Conservation (phyloP, 2,113 vertebrate species). For the Pterophyllum scalare region DNA sequence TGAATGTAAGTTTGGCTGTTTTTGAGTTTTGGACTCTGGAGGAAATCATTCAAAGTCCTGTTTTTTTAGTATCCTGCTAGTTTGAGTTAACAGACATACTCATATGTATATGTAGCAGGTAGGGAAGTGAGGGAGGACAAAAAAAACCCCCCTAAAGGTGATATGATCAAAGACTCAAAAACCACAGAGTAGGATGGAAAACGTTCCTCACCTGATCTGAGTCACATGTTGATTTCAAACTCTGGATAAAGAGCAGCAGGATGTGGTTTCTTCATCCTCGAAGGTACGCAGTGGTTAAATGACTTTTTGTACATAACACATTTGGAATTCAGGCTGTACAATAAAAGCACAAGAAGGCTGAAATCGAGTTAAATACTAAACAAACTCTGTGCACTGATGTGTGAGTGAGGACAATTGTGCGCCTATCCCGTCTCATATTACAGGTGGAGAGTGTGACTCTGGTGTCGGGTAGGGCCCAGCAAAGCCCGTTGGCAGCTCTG, state of each 20-base stretch:
- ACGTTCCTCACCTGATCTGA: too few species aligned
- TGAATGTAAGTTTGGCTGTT: not conserved
- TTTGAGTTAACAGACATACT: not conserved
- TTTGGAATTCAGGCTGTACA: too few species aligned
- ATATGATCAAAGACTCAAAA: not conserved
- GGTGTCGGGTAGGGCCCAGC: slow-evolving; percentile 81
- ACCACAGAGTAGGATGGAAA: not conserved
- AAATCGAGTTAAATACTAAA: not conserved
- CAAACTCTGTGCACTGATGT: not conserved
- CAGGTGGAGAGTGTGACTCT: slow-evolving; percentile 89
- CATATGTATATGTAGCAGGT: not conserved
- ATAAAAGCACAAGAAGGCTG: not conserved
- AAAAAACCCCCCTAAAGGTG: not conserved
- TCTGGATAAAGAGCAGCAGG: not conserved
- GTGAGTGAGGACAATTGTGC: not conserved
- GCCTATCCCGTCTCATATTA: not conserved
- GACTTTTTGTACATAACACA: not conserved
- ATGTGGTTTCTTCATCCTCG: not conserved
- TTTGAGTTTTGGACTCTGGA: not conserved
- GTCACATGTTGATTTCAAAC: not conserved
- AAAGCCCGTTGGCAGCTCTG: slow-evolving; percentile 79
- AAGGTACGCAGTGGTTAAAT: not conserved
- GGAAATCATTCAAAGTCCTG: not conserved
- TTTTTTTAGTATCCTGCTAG: not conserved
- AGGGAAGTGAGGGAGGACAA: not conserved